Conservation (phyloP, 2,888 invertebrate species). For the Amblyjoppa fuscipennis region DNA sequence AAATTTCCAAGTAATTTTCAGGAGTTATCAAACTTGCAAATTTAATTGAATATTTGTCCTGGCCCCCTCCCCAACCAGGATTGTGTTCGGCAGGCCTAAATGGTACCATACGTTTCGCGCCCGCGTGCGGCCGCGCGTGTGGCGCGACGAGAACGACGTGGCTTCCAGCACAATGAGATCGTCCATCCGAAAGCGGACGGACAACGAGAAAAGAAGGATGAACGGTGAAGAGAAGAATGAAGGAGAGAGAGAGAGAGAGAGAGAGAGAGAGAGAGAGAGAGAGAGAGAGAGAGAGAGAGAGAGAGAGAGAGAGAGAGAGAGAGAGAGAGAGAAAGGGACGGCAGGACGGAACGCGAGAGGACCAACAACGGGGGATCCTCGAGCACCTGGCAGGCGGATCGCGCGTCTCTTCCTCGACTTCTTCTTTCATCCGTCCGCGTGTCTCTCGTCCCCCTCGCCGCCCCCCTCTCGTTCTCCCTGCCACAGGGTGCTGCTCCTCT, state of each 20-base stretch:
- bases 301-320: conserved; percentile 2
- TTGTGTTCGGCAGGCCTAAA: neutral
- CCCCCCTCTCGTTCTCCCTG: conserved; percentile 7
- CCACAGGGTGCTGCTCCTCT: conserved; percentile 31
- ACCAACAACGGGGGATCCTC: conserved; percentile 46
- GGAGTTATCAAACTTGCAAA: neutral
- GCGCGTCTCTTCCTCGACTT: conserved; percentile 50
- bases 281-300: conserved; percentile 3
- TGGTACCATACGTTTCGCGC: conserved; percentile 1
- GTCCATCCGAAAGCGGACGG: conserved; percentile 59
- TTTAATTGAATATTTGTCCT: neutral
- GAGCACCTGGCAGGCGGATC: conserved; percentile 66
- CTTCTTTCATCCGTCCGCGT: conserved; percentile 62
- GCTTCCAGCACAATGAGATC: conserved; percentile 63
- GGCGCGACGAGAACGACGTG: conserved; percentile 27
- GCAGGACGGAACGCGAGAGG: conserved; percentile 1
- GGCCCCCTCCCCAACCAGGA: neutral
- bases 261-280: conserved; percentile 6
- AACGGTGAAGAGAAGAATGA: neutral
- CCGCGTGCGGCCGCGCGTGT: neutral
- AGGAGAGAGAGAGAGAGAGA: conserved; percentile 5
- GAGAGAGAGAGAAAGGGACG: conserved; percentile 1
- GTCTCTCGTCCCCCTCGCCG: conserved; percentile 31
- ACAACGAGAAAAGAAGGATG: conserved; percentile 14
- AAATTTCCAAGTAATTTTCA: neutral